Percentiles rank a stretch among this genome's conserved stretches.
Conservation (phyloP, 2,113 vertebrate genomes). For the Verasper variegatus region DNA sequence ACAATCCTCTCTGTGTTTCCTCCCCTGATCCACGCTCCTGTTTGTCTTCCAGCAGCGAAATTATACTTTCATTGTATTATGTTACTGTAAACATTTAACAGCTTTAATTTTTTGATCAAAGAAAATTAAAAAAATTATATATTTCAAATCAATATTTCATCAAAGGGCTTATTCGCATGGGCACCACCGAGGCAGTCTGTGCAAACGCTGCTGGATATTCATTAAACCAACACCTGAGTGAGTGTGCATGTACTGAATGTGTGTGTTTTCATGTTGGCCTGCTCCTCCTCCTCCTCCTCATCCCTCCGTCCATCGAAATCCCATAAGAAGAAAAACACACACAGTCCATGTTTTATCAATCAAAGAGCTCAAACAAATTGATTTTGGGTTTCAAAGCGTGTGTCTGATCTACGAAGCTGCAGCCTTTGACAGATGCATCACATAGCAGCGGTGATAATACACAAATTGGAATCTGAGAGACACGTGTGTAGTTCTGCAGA, state of each 20-base stretch:
- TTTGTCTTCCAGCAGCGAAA: slow-evolving; percentile 33
- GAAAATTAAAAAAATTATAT: slow-evolving; percentile 7
- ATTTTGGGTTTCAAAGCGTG: slow-evolving; percentile 57
- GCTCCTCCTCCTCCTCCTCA: background rate
- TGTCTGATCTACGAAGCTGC: slow-evolving; percentile 41
- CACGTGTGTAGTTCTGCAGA: background rate
- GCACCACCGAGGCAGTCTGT: slow-evolving; percentile 12
- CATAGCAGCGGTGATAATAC: background rate
- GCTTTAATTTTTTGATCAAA: slow-evolving; percentile 24
- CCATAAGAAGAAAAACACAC: slow-evolving; percentile 48
- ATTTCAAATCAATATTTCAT: slow-evolving; percentile 37
- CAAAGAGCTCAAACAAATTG: slow-evolving; percentile 61
- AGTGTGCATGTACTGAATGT: slow-evolving; percentile 9
- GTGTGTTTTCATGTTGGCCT: background rate
- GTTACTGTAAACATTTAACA: slow-evolving; percentile 8
- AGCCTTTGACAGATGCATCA: slow-evolving; percentile 7
- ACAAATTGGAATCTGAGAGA: slow-evolving; percentile 6
- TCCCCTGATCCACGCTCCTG: slow-evolving; percentile 5
- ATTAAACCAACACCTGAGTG: slow-evolving; percentile 27
- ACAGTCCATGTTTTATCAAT: slow-evolving; percentile 47
- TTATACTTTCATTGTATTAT: background rate
- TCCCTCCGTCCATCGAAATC: slow-evolving; percentile 30
- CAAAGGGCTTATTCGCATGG: slow-evolving; percentile 15
- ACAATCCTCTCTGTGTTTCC: slow-evolving; percentile 42
- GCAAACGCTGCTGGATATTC: slow-evolving; percentile 29